Conservation (phyloP, 2,888 invertebrate species). For the Lasioglossum pauxillum region DNA sequence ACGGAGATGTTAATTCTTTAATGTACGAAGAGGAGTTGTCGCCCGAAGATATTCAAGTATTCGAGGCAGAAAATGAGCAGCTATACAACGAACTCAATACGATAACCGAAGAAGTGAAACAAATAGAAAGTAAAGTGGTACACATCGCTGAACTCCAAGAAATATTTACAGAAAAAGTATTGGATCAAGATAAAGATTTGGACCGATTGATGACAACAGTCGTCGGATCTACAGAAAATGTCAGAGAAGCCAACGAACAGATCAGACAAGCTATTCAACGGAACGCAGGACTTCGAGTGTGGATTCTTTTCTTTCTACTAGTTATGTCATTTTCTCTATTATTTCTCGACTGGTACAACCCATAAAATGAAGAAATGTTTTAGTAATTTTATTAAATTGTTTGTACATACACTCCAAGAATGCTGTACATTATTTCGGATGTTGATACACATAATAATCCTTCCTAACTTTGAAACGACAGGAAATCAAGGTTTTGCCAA, state of each 20-base stretch:
- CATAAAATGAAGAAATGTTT: constrained; percentile 84
- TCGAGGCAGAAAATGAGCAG: constrained; percentile 95
- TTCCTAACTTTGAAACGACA: constrained; percentile 14
- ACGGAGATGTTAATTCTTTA: constrained; percentile 75
- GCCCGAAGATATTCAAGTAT: constrained; percentile 96
- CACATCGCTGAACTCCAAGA: constrained; percentile 98
- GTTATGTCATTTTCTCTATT: constrained; percentile 98
- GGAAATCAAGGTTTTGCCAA: constrained; percentile 74
- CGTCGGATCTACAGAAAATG: constrained; percentile 96
- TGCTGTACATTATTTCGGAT: constrained; percentile 37
- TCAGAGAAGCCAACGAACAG: constrained; percentile 98
- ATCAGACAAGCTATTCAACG: constrained; percentile 98
- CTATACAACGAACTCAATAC: constrained; percentile 94
- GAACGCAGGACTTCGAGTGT: constrained; percentile 97
- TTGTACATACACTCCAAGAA: constrained; percentile 37
- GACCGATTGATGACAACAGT: constrained; percentile 95
- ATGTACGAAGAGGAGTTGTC: constrained; percentile 88
- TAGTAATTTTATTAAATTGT: constrained; percentile 35
- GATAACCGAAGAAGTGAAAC: constrained; percentile 95
- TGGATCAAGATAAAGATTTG: constrained; percentile 97
- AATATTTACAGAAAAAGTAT: constrained; percentile 97
- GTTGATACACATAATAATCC: constrained; percentile 13
- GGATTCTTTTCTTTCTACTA: constrained; percentile 96
- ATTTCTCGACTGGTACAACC: constrained; percentile 99
- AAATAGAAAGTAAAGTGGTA: constrained; percentile 96